phyloP scores from a whole-genome alignment of 1,140 invertebrate genomes.

The Apis laboriosa region DNA sequence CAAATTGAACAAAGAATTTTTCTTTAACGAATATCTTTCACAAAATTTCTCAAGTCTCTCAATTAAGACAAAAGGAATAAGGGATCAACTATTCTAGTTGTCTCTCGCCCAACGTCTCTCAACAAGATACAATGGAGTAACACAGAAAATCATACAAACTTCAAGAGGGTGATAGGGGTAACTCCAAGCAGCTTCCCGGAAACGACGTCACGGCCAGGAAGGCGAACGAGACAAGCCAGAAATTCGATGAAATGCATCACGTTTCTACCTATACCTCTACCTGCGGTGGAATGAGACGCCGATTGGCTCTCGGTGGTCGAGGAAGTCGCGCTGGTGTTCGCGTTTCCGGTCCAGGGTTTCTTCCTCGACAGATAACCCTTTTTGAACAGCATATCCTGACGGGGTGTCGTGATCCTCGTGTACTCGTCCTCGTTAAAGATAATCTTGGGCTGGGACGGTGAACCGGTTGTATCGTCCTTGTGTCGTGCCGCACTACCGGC shows the following conservation, averaged over 20 bases:
- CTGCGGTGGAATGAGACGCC: conserved; percentile 80
- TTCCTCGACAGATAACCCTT: conserved; percentile 86
- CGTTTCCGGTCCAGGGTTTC: conserved; percentile 79
- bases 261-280: conserved; percentile 71
- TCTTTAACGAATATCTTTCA: background rate
- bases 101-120: too few relatives aligned
- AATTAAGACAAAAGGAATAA: background rate
- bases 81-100: background rate
- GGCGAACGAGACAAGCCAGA: conserved; percentile 38
- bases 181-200: conserved; percentile 1
- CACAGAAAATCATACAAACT: background rate
- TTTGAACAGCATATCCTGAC: conserved; percentile 88
- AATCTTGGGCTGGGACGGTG: conserved; percentile 70
- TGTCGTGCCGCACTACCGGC: conserved; percentile 62
- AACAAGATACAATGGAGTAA: background rate
- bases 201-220: conserved; percentile 26
- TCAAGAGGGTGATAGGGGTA: background rate
- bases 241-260: conserved; percentile 45
- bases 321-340: conserved; percentile 78
- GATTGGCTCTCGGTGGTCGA: conserved; percentile 80
- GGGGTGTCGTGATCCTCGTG: conserved; percentile 86
- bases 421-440: conserved; percentile 84
- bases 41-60: background rate
- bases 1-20: background rate
- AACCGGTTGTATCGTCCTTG: conserved; percentile 66